A percentile compares a stretch with the other conserved stretches of the same genome.
Evolutionary conservation across 1,140 invertebrate genomes (phyloP).

Genomic region (Neodiprion pinetum): DNA sequence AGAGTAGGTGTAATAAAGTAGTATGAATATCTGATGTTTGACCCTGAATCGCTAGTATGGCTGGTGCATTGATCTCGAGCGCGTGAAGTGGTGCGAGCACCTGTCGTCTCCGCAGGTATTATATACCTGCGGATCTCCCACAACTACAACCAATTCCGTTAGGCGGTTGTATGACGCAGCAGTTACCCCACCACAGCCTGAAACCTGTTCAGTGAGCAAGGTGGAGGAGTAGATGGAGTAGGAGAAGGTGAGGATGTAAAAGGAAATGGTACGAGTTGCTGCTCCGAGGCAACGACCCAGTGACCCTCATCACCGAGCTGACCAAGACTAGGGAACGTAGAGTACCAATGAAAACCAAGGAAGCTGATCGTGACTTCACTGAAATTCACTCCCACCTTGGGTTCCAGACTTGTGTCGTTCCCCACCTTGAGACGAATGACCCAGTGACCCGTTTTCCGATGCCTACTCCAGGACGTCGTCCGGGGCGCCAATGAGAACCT

Average conservation of each 20-base stretch:
- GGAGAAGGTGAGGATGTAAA: conserved; percentile 11
- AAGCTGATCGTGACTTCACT: not conserved
- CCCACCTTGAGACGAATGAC: not conserved
- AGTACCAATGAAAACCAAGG: not conserved
- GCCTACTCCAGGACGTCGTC: not conserved
- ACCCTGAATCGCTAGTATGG: not conserved
- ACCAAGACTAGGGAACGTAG: too few relatives aligned
- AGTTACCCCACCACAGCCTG: conserved; percentile 18
- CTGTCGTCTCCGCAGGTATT: not conserved
- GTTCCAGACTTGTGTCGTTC: not conserved
- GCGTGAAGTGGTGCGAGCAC: not conserved
- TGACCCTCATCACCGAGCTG: conserved; percentile 43
- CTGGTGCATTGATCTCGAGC: not conserved
- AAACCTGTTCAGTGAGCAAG: not conserved
- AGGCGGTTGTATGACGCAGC: conserved; percentile 12
- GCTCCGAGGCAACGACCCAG: conserved; percentile 35
- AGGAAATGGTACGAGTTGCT: conserved; percentile 35
- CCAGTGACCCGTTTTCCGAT: not conserved
- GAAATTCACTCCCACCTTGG: not conserved
- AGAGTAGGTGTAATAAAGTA: too few relatives aligned
- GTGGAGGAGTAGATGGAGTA: conserved; percentile 29
- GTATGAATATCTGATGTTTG: not conserved
- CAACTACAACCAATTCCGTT: conserved; percentile 48
- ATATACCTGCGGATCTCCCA: conserved; percentile 1
- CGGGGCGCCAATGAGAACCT: not conserved